Base-by-base conservation (phyloP, 2,113 vertebrate genomes). In the Oxyruncus cristatus region DNA sequence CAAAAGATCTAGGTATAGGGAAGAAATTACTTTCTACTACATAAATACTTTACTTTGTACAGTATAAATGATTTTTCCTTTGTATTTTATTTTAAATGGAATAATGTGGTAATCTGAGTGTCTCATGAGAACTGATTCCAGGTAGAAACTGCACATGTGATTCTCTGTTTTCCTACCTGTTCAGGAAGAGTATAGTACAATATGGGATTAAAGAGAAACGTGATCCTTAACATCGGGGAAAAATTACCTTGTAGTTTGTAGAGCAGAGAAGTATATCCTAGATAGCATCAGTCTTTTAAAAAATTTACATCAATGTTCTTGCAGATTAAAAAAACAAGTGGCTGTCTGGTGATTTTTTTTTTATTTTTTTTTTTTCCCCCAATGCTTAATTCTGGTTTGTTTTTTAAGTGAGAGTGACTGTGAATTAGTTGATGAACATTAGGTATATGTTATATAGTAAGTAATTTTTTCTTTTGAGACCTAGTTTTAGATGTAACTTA, bases 401-500 rank as follows among this genome's bases (percentile, higher is more conserved):
- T 94, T 81, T 83, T 81, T 27, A 80, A 91, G 62, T 78, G 22
- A 65, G 68, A 44, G 8, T 87, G 82, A 70, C 32, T 74, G 41
- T 95, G 59, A 83, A 20, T 70, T 8, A 26, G 39, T 62, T 76
- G 28, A 32, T 92, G 47, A 66, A 62, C 32, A 28, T 61, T 55
- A 76, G 18, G 13, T 68, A 14, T 41, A 67, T 71, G 13, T 84
- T 89, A 21, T 53, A 68, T 30, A 59, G 37, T 92, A 77, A 92
- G n/a, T 93, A 67, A 49, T 55, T 15, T 82, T 91, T 49, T n/a
- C 22, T 68, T 92, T 82, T 89, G 85, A 94, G 80, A 91, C 49
- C 73, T 96, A 83, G 73, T 85, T 97, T 96, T 90, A 93, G 81
- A 78, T 82, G 33, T 66, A 72, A 47, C 72, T 95, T 88, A 18